Percentiles rank a stretch among this genome's conserved stretches.
phyloP scores from a whole-genome alignment of 2,888 invertebrate species.

The Tridacna gigas region DNA sequence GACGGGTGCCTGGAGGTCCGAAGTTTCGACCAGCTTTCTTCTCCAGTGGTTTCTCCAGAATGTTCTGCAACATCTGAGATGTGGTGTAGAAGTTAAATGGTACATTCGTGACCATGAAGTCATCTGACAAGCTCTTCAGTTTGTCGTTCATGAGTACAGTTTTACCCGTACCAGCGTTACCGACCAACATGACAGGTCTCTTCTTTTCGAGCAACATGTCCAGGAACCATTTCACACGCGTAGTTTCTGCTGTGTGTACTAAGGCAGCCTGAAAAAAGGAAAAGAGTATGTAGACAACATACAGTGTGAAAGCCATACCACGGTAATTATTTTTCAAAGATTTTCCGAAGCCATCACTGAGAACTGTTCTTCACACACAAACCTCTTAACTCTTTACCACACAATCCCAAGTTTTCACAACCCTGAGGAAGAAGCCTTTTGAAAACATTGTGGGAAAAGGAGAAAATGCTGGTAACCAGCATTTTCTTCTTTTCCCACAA shows the following conservation, averaged over 20 bases:
- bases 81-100: slow-evolving; percentile 98
- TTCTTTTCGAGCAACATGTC: slow-evolving; percentile 94
- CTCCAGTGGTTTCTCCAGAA: slow-evolving; percentile 96
- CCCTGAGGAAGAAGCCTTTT: no score
- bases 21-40: slow-evolving; percentile 98
- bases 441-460: no score
- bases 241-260: slow-evolving; percentile 97
- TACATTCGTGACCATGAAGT: slow-evolving; percentile 94
- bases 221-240: slow-evolving; percentile 94
- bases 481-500: no score
- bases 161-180: slow-evolving; percentile 97
- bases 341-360: no score
- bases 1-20: slow-evolving; percentile 97
- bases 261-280: slow-evolving; percentile 90
- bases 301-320: no score
- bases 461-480: no score
- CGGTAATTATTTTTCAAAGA: no score
- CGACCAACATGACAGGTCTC: slow-evolving; percentile 97
- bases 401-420: no score
- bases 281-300: no score
- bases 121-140: slow-evolving; percentile 91
- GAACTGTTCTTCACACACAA: no score
- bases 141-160: slow-evolving; percentile 96
- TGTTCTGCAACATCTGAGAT: slow-evolving; percentile 89
- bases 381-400: no score